Conservation (phyloP, 2,888 invertebrate species). For the Meteorus colon region DNA sequence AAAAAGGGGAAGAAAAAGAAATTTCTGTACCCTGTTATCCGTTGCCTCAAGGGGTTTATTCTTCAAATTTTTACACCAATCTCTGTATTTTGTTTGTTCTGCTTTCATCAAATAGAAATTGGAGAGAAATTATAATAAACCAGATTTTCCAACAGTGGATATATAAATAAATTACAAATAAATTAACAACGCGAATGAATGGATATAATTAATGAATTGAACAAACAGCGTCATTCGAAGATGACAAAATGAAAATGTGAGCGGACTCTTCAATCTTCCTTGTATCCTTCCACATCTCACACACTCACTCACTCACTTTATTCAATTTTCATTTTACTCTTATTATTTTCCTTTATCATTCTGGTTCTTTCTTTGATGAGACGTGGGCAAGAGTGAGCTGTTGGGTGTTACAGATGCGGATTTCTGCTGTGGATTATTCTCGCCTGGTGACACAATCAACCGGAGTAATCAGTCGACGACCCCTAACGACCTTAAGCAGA, state of each 20-base stretch:
- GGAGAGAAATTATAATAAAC: neutral
- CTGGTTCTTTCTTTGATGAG: slow-evolving; percentile 45
- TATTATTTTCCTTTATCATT: neutral
- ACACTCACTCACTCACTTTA: slow-evolving; percentile 1
- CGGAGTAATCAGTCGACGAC: slow-evolving; percentile 68
- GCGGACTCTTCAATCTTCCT: neutral
- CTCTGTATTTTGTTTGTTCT: neutral
- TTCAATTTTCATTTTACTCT: neutral
- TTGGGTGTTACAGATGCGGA: slow-evolving; percentile 88
- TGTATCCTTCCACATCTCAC: neutral
- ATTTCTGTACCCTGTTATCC: slow-evolving; percentile 22
- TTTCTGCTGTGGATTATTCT: slow-evolving; percentile 90
- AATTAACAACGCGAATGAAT: neutral
- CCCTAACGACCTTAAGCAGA: slow-evolving; percentile 66
- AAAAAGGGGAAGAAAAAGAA: slow-evolving; percentile 13
- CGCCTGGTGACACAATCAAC: slow-evolving; percentile 82
- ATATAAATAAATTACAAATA: neutral
- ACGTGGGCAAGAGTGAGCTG: slow-evolving; percentile 57
- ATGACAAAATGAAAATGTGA: slow-evolving; percentile 1
- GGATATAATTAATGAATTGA: neutral
- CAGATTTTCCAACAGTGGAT: neutral
- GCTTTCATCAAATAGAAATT: slow-evolving; percentile 8
- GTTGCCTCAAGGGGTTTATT: slow-evolving; percentile 26
- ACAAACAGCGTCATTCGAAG: neutral
- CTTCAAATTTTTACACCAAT: slow-evolving; percentile 29